Evolutionary conservation across 2,888 invertebrate species (phyloP), one percentile per base, ranked within the genome.

Genomic region (Rhogogaster chlorosoma): DNA sequence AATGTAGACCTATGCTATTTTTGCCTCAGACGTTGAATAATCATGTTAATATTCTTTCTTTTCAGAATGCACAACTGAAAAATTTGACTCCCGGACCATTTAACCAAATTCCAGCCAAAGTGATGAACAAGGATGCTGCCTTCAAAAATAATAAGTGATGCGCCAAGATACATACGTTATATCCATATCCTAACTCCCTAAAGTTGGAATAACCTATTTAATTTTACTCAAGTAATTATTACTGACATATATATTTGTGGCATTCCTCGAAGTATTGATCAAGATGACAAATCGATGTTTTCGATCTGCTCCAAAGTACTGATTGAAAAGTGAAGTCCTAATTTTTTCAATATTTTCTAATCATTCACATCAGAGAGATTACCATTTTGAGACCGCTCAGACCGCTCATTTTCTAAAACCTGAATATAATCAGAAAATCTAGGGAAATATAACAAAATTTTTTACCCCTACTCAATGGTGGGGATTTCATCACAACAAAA

Each of bases 21-120:
- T 15, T 15, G 5, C 49, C 18, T 18, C 18, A 49, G 49, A 18
- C 18, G 4, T 49, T 53, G 6, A 53, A 53, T n/a, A 53, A 53
- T 53, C n/a, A 53, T 53, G 7, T 18, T 49, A 6, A n/a, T 53
- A 53, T 7, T 53, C 53, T n/a, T n/a, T 53, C 53, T 53, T n/a
- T n/a, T 18, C 53, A 53, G 53, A 53, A 53, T 53, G n/a, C 53
- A n/a, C 53, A 53, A 6, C 53, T 53, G 53, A 73, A 73, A 22
- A 73, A 73, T 22, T 26, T 42, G 42, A 42, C 15, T 42, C 42
- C 38, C 18, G 73, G 73, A 12, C 73, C 73, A n/a, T 73, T 73
- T 15, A 73, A 26, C 32, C 73, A 73, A 73, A 73, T 73, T 22
- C 73, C 73, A n/a, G 36, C 73, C 18, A 67, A 67, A 67, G 67